Evolutionary conservation across 2,888 invertebrate genomes (phyloP).

Genomic region (Leistus spinibarbis): DNA sequence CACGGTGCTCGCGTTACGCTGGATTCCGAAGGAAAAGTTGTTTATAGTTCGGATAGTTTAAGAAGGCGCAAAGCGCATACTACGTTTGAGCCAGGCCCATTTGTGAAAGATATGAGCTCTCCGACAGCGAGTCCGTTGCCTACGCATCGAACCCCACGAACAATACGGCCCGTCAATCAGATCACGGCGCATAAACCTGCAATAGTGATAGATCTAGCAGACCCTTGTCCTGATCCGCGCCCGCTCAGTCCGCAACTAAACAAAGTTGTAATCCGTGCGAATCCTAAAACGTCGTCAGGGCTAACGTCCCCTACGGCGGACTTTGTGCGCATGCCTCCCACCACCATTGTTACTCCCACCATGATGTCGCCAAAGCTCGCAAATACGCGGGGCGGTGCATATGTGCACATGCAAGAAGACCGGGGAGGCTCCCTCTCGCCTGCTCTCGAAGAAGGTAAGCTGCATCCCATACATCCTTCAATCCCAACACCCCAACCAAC

Average conservation of each 20-base stretch:
- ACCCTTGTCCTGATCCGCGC: conserved; percentile 47
- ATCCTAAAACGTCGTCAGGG: conserved; percentile 49
- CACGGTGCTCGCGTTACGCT: conserved; percentile 81
- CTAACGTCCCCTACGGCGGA: conserved; percentile 57
- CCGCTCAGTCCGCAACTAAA: conserved; percentile 70
- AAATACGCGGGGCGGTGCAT: conserved; percentile 66
- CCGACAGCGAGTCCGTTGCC: conserved; percentile 61
- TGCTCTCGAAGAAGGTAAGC: conserved; percentile 74
- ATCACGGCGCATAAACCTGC: conserved; percentile 53
- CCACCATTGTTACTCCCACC: conserved; percentile 68
- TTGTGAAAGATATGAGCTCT: conserved; percentile 68
- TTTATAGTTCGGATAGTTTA: conserved; percentile 85
- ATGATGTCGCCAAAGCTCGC: conserved; percentile 55
- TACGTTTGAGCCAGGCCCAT: conserved; percentile 87
- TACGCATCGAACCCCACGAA: conserved; percentile 54
- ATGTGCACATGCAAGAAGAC: conserved; percentile 74
- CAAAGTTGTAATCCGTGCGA: conserved; percentile 61
- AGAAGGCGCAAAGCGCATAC: conserved; percentile 81
- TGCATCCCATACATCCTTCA: conserved; percentile 10
- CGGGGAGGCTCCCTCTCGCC: conserved; percentile 63
- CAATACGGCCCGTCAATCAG: conserved; percentile 55
- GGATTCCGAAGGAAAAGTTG: conserved; percentile 86
- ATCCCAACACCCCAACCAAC: background rate
- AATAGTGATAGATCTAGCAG: conserved; percentile 46
- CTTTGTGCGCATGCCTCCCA: conserved; percentile 65